phyloP scores from a whole-genome alignment of 2,888 invertebrate genomes.

The Cactoblastis cactorum region DNA sequence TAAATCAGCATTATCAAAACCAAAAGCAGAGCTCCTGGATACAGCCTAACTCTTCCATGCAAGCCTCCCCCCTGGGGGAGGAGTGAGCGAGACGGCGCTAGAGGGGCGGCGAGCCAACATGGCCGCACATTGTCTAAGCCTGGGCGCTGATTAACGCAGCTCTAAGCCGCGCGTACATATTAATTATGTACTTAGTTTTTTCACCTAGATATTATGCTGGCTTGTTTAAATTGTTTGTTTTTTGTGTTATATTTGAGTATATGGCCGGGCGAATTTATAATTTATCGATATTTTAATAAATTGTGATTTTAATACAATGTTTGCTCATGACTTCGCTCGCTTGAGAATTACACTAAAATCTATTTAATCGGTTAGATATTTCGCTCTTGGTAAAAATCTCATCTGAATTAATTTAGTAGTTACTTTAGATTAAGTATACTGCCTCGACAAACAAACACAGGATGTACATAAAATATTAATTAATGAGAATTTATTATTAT shows the following conservation, averaged over 20 bases:
- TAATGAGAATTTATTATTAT: no score
- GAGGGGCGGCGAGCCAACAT: conserved; percentile 55
- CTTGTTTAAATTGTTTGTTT: background rate
- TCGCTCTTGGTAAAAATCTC: no score
- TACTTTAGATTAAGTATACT: no score
- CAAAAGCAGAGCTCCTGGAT: background rate
- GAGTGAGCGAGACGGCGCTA: conserved; percentile 24
- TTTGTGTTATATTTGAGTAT: background rate
- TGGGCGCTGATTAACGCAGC: conserved; percentile 71
- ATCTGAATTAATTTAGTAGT: no score
- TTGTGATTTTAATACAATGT: no score
- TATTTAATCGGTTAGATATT: no score
- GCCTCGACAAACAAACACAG: no score
- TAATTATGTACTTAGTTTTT: conserved; percentile 69
- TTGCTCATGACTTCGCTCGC: no score
- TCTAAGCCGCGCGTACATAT: conserved; percentile 70
- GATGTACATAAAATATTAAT: no score
- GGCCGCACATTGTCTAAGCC: conserved; percentile 73
- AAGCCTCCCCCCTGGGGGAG: conserved; percentile 40
- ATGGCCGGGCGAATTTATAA: background rate
- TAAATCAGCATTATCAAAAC: conserved; percentile 18
- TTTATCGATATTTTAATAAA: background rate
- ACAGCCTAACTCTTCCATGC: conserved; percentile 48
- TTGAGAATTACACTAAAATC: no score
- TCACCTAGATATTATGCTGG: conserved; percentile 20